A percentile compares a stretch with the other conserved stretches of the same genome.
phyloP scores from a whole-genome alignment of 2,797 vertebrate species.

The Tympanoctomys barrerae region DNA sequence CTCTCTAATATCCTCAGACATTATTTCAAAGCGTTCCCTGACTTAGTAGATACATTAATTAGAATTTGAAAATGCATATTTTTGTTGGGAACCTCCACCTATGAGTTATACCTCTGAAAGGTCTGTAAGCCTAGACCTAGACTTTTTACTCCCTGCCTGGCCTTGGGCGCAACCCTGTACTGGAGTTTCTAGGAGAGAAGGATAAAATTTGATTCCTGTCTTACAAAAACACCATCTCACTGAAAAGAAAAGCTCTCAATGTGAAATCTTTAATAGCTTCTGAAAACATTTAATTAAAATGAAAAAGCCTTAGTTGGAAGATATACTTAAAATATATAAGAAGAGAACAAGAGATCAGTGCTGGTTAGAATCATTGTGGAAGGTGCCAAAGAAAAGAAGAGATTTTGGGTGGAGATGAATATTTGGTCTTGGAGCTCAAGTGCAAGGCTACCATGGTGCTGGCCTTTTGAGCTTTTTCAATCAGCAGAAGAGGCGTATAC shows the following conservation, averaged over 20 bases:
- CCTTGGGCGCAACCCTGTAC: not conserved
- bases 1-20: not conserved
- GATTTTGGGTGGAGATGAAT: not conserved
- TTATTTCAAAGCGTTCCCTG: not conserved
- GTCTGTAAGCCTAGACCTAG: not conserved
- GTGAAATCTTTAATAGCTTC: conserved; percentile 42
- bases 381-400: not conserved
- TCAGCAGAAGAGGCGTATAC: not conserved
- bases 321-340: not conserved
- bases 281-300: conserved; percentile 61
- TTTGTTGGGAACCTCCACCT: not conserved
- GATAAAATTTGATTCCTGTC: not conserved
- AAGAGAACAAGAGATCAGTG: not conserved
- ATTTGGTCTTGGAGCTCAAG: not conserved
- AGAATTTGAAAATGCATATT: not conserved
- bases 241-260: conserved; percentile 2
- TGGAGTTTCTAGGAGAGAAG: not conserved
- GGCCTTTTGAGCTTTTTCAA: not conserved
- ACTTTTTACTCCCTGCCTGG: not conserved
- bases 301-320: not conserved
- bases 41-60: not conserved
- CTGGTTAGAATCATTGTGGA: not conserved
- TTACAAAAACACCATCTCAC: not conserved
- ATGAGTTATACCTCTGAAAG: not conserved
- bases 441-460: not conserved